Evolutionary conservation across 2,888 invertebrate genomes (phyloP), one percentile per base, ranked within the genome.

Genomic region (Cryptocheilus praepositus): DNA sequence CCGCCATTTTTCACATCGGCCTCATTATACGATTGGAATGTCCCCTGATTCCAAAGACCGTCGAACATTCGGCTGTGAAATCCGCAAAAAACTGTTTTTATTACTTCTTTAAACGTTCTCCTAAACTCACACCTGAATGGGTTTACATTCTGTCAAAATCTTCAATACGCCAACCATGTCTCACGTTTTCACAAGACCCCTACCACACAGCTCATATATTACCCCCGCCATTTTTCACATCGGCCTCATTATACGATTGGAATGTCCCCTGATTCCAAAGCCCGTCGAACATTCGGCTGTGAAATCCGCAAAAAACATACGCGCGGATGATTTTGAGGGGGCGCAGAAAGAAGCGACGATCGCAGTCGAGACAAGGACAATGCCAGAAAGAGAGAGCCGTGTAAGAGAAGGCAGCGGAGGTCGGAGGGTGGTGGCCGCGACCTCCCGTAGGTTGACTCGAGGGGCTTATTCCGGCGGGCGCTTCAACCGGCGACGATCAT

Each of bases 401-500:
- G 49, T 13, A 18, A 49, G 49, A 16, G n/a, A 16, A n/a, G 16
- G 13, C 49, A 18, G 18, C 16, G 49, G 15, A 18, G 49, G 49
- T 49, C 16, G 49, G 4, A 18, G 18, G 49, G 16, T n/a, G n/a
- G n/a, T n/a, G n/a, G n/a, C n/a, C 49, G 18, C 7, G 36, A 19
- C 58, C 53, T 44, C 44, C 49, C 57, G 22, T 28, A 45, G 13
- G 58, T 60, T 55, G 76, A 74, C 74, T 77, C 70, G 74, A 76
- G 78, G 76, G 81, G 81, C 81, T 84, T 83, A 83, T 84, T 76
- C 81, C 81, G 68, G 71, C 70, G 71, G 80, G 71, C 79, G 79
- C 78, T 83, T 81, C 74, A 80, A 70, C 80, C 79, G 78, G 76
- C 83, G 83, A 83, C 81, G 82, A 83, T 85, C 85, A 84, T 86